These are phyloP conservation scores for Parelbella ahira DNA, from an alignment of 2,888 invertebrate genomes.

Conservation along the genomic window DNA sequence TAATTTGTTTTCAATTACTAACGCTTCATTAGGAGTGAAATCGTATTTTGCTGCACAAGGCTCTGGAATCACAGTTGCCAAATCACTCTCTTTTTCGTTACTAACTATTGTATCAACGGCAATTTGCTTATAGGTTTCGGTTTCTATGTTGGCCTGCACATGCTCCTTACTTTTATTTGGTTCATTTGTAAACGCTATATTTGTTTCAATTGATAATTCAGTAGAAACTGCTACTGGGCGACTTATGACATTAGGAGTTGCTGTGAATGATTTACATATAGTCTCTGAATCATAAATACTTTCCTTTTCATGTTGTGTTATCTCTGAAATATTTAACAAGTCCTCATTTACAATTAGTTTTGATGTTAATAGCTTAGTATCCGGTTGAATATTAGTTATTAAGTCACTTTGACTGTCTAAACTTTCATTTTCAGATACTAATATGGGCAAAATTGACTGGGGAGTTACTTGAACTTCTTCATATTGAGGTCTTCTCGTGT, in stretches of 20 bases:
- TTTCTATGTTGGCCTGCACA: conserved; percentile 72
- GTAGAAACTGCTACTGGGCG: conserved; percentile 74
- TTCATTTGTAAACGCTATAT: conserved; percentile 45
- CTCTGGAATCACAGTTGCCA: conserved; percentile 36
- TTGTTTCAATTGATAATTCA: conserved; percentile 67
- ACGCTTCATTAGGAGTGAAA: conserved; percentile 61
- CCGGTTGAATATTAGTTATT: conserved; percentile 38
- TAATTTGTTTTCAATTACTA: conserved; percentile 75
- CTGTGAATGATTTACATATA: conserved; percentile 46
- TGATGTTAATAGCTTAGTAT: conserved; percentile 48
- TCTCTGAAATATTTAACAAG: conserved; percentile 53
- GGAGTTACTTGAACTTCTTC: conserved; percentile 59
- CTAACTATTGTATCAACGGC: conserved; percentile 72
- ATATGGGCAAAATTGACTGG: conserved; percentile 48
- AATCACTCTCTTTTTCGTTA: conserved; percentile 79
- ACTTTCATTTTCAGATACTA: conserved; percentile 60
- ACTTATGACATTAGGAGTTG: conserved; percentile 63
- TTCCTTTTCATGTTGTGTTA: conserved; percentile 63
- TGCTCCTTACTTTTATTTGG: conserved; percentile 32
- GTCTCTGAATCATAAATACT: conserved; percentile 36
- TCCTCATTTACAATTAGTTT: conserved; percentile 48
- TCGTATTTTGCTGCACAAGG: conserved; percentile 41
- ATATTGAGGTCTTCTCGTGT: conserved; percentile 41
- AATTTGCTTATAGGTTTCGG: conserved; percentile 76
- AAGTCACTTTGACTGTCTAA: conserved; percentile 67